Evolutionary conservation across 2,797 vertebrate species (phyloP), one percentile per base, ranked within the genome.

Genomic region (Hemitrygon akajei): DNA sequence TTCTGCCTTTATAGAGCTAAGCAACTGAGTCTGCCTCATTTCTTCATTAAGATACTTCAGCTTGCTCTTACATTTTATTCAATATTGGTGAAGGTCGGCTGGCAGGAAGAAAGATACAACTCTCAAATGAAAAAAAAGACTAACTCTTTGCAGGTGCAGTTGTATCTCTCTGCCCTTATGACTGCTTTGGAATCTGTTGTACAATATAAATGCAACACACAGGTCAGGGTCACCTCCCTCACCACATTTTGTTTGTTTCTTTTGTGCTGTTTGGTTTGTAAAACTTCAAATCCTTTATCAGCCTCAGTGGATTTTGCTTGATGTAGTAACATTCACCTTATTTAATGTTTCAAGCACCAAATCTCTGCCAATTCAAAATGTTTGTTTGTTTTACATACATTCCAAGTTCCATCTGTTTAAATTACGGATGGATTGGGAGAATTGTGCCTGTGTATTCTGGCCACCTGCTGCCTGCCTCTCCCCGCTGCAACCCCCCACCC

Each of bases 371-470:
- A 86, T 60, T 86, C 82, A 86, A 60, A 60, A 30, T 60, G 25
- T 86, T 56, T 82, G 56, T 82, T 82, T 82, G 40, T 25, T 56
- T 56, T 47, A 56, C 25, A 86, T 86, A 27, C 56, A 60, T 86
- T 86, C 56, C 82, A 86, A 80, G 79, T 34, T 80, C 34, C 79
- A 80, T 80, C 79, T 80, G 34, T 7, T 80, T 80, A 80, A 80
- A 7, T 86, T 86, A 60, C n/a, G 0, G 56, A 58, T 86, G 12
- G 56, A 58, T 12, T 86, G 82, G 60, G 82, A 60, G 27, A 71
- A 40, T 7, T 71, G 63, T 91, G 30, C 34, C 66, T 91, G 66
- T 91, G 66, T 25, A 27, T 71, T 40, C 63, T 69, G 66, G n/a
- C 66, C 63, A 71, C 66, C 20, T 91, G 66, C 63, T 71, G 82